Conservation (phyloP, 2,888 invertebrate genomes). For the Drosophila macrospina region DNA sequence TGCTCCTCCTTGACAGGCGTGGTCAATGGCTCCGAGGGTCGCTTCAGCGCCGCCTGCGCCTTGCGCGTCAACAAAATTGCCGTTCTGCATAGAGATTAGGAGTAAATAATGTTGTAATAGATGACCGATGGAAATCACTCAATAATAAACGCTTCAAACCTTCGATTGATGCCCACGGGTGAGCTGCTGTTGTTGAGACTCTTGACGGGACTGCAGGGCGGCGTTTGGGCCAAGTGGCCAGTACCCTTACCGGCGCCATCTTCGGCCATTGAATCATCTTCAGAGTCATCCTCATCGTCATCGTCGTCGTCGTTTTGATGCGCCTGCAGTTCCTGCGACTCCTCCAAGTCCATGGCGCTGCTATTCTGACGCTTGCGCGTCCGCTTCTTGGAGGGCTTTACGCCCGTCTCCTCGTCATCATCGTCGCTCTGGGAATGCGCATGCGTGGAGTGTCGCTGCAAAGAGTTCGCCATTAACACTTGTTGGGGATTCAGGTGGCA, state of each 20-base stretch:
- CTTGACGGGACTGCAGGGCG: constrained; percentile 85
- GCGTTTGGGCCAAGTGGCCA: constrained; percentile 81
- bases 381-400: constrained; percentile 60
- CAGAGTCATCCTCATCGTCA: constrained; percentile 71
- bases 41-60: constrained; percentile 87
- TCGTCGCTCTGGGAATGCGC: constrained; percentile 82
- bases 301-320: constrained; percentile 60
- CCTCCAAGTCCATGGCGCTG: constrained; percentile 65
- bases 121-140: accelerated
- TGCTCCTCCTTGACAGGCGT: constrained; percentile 83
- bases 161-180: constrained; percentile 85
- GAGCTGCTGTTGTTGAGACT: constrained; percentile 84
- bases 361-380: constrained; percentile 59
- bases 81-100: constrained; percentile 86
- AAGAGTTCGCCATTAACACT: neutral
- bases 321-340: constrained; percentile 51
- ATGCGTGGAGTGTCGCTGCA: constrained; percentile 62
- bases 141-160: constrained; percentile 76
- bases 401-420: constrained; percentile 72
- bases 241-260: constrained; percentile 76
- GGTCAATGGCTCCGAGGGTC: constrained; percentile 80
- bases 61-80: constrained; percentile 92
- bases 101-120: neutral
- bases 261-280: constrained; percentile 74
- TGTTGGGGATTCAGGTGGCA: neutral